Percentiles rank a stretch among this genome's conserved stretches.
Evolutionary conservation across 2,113 vertebrate genomes (phyloP).

Genomic region (Spilogale gracilis): DNA sequence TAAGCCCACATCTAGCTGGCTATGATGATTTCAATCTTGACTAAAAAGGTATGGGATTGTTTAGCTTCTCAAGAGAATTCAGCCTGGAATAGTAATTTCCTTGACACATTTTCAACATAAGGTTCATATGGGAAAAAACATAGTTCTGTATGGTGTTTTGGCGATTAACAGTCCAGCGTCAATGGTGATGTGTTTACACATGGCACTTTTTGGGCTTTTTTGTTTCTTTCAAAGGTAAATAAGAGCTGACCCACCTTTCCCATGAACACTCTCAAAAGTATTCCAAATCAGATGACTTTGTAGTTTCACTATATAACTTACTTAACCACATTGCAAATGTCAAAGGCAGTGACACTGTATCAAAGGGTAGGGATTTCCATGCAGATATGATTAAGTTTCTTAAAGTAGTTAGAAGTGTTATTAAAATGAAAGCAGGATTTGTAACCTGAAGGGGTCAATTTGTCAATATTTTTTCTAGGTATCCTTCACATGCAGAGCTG

Average conservation of each 20-base stretch:
- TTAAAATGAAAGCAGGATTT: constrained; percentile 64
- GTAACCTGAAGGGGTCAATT: not conserved
- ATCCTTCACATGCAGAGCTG: not conserved
- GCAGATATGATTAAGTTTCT: not conserved
- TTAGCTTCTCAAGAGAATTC: not conserved
- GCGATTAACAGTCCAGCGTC: not conserved
- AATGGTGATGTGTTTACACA: not conserved
- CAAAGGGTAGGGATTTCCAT: constrained; percentile 64
- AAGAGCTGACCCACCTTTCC: constrained; percentile 10
- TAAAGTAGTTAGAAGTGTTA: not conserved
- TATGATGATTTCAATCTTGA: not conserved
- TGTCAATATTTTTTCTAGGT: constrained; percentile 8
- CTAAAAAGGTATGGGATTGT: not conserved
- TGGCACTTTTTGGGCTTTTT: not conserved
- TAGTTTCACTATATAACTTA: constrained; percentile 60
- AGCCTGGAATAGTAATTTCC: not conserved
- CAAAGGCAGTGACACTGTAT: constrained; percentile 30
- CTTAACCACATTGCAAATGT: constrained; percentile 66
- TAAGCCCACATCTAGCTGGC: not conserved
- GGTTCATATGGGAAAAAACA: not conserved
- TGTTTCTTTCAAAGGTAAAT: not conserved
- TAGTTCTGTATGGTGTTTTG: not conserved
- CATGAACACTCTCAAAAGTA: not conserved
- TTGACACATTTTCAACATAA: not conserved
- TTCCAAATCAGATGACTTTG: constrained; percentile 41